Conservation (phyloP, 2,888 invertebrate species). For the Omphaloscelis lunosa region DNA sequence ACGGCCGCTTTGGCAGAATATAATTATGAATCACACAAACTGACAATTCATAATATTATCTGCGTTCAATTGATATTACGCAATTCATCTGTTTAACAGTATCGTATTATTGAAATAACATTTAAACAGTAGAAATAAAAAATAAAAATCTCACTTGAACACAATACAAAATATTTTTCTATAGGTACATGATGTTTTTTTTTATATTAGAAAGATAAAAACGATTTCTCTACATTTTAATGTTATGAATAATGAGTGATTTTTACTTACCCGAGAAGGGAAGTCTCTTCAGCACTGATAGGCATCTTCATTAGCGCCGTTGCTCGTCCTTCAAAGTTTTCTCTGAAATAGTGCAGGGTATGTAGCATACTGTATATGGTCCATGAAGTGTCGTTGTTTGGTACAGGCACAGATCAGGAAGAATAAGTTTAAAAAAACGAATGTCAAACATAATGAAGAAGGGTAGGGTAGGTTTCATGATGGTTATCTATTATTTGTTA, state of each 20-base stretch:
- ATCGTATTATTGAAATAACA: no score
- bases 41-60: no score
- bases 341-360: conserved; percentile 83
- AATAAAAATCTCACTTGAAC: no score
- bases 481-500: background rate
- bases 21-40: no score
- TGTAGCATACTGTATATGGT: conserved; percentile 76
- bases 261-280: conserved; percentile 95
- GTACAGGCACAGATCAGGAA: conserved; percentile 58
- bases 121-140: no score
- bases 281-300: conserved; percentile 95
- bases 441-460: background rate
- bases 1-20: no score
- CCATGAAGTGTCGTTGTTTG: conserved; percentile 67
- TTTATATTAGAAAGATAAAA: background rate
- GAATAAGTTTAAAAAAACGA: background rate
- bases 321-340: conserved; percentile 57
- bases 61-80: no score
- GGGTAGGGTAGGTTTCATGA: background rate
- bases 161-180: background rate
- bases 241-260: conserved; percentile 28
- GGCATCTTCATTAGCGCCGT: conserved; percentile 91
- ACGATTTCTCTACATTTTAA: conserved; percentile 4
- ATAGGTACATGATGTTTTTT: background rate
- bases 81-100: no score